Conservation (phyloP, 2,888 invertebrate genomes). For the Machimus atricapillus region DNA sequence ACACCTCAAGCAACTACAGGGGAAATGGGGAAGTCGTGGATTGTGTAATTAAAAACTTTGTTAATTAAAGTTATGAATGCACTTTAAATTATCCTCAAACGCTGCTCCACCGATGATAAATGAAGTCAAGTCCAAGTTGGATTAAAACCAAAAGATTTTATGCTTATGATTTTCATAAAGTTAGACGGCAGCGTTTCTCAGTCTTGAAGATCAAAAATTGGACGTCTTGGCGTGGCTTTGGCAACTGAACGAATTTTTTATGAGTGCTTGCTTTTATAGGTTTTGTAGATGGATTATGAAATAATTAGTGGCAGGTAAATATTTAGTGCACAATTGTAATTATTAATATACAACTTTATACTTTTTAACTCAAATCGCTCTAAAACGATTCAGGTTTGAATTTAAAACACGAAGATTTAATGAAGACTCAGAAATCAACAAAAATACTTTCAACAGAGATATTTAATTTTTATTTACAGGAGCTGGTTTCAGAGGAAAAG, state of each 20-base stretch:
- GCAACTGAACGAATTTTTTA: conserved; percentile 1
- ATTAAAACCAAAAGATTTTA: conserved; percentile 15
- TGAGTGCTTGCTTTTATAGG: background rate
- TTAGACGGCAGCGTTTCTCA: background rate
- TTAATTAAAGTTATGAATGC: conserved; percentile 43
- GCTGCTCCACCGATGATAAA: background rate
- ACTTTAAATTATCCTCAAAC: conserved; percentile 14
- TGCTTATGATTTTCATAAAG: conserved; percentile 26
- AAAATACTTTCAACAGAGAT: background rate
- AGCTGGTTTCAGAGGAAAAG: background rate
- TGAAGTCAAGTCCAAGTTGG: background rate
- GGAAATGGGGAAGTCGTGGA: background rate
- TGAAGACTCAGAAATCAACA: too few relatives aligned
- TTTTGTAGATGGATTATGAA: background rate
- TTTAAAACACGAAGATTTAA: too few relatives aligned
- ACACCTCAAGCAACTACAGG: conserved; percentile 4
- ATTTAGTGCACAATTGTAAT: too few relatives aligned
- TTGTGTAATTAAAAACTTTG: conserved; percentile 44
- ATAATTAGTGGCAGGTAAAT: too few relatives aligned
- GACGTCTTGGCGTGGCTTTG: background rate
- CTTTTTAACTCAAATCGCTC: too few relatives aligned
- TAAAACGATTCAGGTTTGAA: too few relatives aligned
- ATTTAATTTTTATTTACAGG: background rate
- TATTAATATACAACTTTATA: too few relatives aligned
- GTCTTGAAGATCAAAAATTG: background rate